phyloP scores from a whole-genome alignment of 2,888 invertebrate genomes.

The Rotaria socialis region DNA sequence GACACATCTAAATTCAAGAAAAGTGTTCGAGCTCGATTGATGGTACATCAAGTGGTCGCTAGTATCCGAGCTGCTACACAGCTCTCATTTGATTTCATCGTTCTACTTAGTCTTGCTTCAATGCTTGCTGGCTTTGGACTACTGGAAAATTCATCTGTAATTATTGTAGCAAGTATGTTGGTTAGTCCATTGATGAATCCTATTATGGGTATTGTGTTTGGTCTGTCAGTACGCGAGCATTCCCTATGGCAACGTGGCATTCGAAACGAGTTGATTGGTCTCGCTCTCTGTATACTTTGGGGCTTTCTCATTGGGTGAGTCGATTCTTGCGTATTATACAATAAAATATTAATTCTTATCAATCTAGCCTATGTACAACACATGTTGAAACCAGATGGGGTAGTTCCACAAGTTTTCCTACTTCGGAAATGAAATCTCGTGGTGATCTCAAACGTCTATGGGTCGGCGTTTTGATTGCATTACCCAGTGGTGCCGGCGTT shows the following conservation, averaged over 20 bases:
- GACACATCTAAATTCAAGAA: slow-evolving; percentile 52
- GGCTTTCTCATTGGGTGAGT: slow-evolving; percentile 56
- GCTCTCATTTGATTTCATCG: slow-evolving; percentile 73
- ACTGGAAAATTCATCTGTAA: slow-evolving; percentile 71
- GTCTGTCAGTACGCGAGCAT: slow-evolving; percentile 68
- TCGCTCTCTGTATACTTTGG: slow-evolving; percentile 67
- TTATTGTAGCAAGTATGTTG: slow-evolving; percentile 74
- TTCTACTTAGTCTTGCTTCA: slow-evolving; percentile 70
- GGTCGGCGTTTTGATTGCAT: slow-evolving; percentile 71
- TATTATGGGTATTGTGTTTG: slow-evolving; percentile 73
- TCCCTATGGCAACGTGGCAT: slow-evolving; percentile 68
- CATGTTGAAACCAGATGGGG: not conserved
- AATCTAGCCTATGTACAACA: slow-evolving; percentile 49
- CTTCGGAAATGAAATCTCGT: slow-evolving; percentile 49
- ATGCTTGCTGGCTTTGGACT: slow-evolving; percentile 72
- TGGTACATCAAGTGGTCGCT: slow-evolving; percentile 64
- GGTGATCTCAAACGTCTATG: slow-evolving; percentile 69
- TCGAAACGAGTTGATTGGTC: slow-evolving; percentile 68
- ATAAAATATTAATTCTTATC: not conserved
- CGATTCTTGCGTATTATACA: not conserved
- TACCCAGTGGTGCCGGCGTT: slow-evolving; percentile 74
- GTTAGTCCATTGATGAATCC: slow-evolving; percentile 78
- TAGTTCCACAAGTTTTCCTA: not conserved
- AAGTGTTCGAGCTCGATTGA: slow-evolving; percentile 56
- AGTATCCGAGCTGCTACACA: slow-evolving; percentile 68